Percentiles rank a stretch among this genome's conserved stretches.
Evolutionary conservation across 2,888 invertebrate species (phyloP).

Genomic region (Cataglyphis altisquamis): DNA sequence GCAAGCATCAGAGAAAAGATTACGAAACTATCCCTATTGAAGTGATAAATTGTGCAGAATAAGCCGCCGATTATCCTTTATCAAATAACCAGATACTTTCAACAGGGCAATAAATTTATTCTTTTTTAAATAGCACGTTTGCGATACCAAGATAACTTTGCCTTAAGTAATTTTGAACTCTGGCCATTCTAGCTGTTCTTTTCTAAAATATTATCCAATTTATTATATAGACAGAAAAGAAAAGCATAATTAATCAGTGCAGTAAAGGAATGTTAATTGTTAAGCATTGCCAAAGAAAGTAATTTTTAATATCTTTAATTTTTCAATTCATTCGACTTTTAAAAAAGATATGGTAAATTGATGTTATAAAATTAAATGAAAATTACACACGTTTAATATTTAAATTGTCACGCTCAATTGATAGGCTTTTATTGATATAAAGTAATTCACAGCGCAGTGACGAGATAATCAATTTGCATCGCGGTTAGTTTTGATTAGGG

Average conservation of each 20-base stretch:
- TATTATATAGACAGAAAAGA: constrained; percentile 15
- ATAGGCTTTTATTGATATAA: too few species aligned
- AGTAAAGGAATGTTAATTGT: not conserved
- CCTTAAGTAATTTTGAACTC: constrained; percentile 28
- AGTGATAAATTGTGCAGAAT: constrained; percentile 47
- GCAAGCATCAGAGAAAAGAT: constrained; percentile 10
- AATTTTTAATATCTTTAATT: not conserved
- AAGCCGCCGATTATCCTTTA: constrained; percentile 51
- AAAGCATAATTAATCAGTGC: constrained; percentile 26
- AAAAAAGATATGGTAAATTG: too few species aligned
- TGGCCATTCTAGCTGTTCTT: constrained; percentile 28
- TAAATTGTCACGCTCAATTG: too few species aligned
- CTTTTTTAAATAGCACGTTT: constrained; percentile 18
- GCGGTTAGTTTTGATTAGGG: too few species aligned
- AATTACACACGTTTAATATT: too few species aligned
- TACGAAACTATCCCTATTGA: constrained; percentile 40
- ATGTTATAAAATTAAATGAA: too few species aligned
- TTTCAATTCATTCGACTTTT: too few species aligned
- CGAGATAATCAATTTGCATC: too few species aligned
- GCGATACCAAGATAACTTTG: constrained; percentile 15
- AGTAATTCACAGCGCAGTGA: too few species aligned
- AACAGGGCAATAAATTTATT: constrained; percentile 51
- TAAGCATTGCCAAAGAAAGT: not conserved
- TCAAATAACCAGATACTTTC: constrained; percentile 49
- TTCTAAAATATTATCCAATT: constrained; percentile 35